Evolutionary conservation across 2,797 vertebrate genomes (phyloP), one percentile per base, ranked within the genome.

Genomic region (Syndactyla subalaris): DNA sequence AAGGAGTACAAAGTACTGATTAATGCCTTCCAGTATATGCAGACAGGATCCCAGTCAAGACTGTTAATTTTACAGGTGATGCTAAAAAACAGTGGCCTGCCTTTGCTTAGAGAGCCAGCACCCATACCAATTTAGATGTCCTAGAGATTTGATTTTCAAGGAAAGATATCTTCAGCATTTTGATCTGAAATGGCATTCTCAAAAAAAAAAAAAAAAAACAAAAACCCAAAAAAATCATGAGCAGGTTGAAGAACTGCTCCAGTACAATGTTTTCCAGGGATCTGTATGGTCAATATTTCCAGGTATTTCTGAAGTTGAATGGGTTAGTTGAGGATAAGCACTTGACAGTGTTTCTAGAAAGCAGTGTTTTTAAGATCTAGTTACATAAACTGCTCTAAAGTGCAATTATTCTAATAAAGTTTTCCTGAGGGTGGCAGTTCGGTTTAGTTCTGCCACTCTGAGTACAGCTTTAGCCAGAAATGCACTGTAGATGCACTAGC

Each of bases 361-460:
- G 62, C 39, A 5, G 10, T 46, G 26, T 75, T 55, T 86, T 88
- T 90, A 81, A 70, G 26, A 78, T 45, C 41, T 39, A 55, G 68
- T 96, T 94, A 91, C 16, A 8, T 92, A 81, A 96, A 81, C 17
- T 78, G 46, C 70, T 67, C 63, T 75, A 39, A 66, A 48, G 48
- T 52, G 63, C 88, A 84, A 63, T 73, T 62, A 71, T 92, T 94
- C 73, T 75, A 62, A 86, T 86, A 10, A 70, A 59, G 48, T 59
- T 89, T 86, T 91, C 91, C 91, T 86, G 88, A 93, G 79, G 72
- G 87, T 86, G 82, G 87, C 82, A 84, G 63, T 90, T 95, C 70
- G 24, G 58, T 76, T 94, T 92, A 59, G 55, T 75, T 92, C 79
- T 89, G 79, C 54, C 8, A 32, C 39, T 84, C 54, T 36, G 73